These are phyloP conservation scores for Machaerirhynchus nigripectus DNA, from an alignment of 2,113 vertebrate species.

Conservation along the genomic window DNA sequence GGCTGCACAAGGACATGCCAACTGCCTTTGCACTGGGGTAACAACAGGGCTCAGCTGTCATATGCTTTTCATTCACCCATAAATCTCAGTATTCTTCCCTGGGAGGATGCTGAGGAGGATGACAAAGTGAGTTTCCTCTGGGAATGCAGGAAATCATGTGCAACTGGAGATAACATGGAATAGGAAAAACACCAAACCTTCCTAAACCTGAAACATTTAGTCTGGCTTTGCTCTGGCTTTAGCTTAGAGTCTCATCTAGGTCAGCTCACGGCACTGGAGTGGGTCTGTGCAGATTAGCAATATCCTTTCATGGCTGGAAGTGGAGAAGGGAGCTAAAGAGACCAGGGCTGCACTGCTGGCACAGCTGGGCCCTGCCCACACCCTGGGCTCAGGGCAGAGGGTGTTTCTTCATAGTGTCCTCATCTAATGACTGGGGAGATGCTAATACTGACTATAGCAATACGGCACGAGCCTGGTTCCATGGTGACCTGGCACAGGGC, in stretches of 20 bases:
- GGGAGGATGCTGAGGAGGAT: not conserved
- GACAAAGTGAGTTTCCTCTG: not conserved
- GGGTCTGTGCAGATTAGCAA: not conserved
- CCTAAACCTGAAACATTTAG: not conserved
- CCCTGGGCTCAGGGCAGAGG: not conserved
- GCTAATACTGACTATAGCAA: not conserved
- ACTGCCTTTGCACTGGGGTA: not conserved
- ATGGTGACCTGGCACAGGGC: not conserved
- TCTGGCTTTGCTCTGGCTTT: not conserved
- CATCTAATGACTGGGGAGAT: fast-evolving
- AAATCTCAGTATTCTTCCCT: not conserved
- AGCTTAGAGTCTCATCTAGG: not conserved
- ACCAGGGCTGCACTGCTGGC: fast-evolving
- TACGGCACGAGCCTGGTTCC: not conserved
- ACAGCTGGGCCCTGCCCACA: not conserved
- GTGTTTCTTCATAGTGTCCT: not conserved
- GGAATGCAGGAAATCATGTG: not conserved
- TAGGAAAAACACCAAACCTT: not conserved
- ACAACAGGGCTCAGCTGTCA: not conserved
- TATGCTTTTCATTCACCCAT: not conserved
- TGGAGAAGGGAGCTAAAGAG: not conserved
- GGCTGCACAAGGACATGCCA: not conserved
- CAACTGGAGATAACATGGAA: not conserved
- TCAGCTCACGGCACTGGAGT: not conserved
- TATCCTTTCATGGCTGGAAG: not conserved